Evolutionary conservation across 2,888 invertebrate genomes (phyloP).

Genomic region (Eristalis pertinax): DNA sequence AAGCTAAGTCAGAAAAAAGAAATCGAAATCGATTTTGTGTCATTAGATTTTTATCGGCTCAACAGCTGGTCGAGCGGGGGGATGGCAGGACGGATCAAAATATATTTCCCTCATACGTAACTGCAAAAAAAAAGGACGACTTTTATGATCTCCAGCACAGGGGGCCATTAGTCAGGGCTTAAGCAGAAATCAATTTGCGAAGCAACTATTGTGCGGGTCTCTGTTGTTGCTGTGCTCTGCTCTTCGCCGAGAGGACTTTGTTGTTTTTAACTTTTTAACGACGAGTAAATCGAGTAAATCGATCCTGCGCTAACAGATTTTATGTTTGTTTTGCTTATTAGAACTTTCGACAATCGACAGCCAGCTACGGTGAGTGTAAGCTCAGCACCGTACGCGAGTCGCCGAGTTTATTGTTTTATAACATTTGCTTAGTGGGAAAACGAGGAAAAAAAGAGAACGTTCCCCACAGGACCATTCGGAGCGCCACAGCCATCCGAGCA

Average conservation of each 20-base stretch:
- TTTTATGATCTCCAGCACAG: constrained; percentile 58
- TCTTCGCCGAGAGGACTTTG: constrained; percentile 44
- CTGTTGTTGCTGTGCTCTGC: constrained; percentile 12
- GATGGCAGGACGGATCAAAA: constrained; percentile 24
- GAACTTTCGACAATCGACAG: constrained; percentile 23
- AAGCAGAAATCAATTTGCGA: constrained; percentile 71
- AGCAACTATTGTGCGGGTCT: constrained; percentile 61
- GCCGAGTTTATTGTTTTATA: constrained; percentile 50
- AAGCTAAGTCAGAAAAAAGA: constrained; percentile 39
- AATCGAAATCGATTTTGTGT: constrained; percentile 70
- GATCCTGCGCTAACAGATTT: constrained; percentile 13
- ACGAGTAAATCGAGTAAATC: constrained; percentile 1
- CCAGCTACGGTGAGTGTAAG: constrained; percentile 31
- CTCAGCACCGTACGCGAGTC: constrained; percentile 12
- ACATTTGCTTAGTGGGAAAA: constrained; percentile 2
- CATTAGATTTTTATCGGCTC: constrained; percentile 71
- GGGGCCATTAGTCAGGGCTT: constrained; percentile 67
- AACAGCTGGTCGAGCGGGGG: constrained; percentile 52
- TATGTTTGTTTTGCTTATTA: constrained; percentile 32
- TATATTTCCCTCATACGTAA: constrained; percentile 63
- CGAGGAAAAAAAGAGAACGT: not conserved
- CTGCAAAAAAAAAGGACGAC: constrained; percentile 59
- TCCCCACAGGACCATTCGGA: not conserved
- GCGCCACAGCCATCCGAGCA: not conserved
- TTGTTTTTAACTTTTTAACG: constrained; percentile 60